Conservation (phyloP, 2,797 vertebrate species). For the Anableps anableps region DNA sequence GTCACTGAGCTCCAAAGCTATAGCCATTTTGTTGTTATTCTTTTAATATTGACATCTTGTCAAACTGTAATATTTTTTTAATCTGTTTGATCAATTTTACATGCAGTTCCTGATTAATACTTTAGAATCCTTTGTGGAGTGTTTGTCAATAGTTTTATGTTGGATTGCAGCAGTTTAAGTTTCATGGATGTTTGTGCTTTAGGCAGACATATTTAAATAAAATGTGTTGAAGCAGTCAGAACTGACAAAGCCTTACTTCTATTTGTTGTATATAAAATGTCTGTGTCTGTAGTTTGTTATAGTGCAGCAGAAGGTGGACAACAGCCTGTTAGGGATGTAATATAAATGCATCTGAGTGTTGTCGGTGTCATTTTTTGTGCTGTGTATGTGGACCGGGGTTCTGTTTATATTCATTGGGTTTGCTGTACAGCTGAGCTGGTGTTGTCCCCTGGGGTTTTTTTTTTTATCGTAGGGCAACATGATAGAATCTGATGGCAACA, state of each 20-base stretch:
- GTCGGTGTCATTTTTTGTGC: slow-evolving; percentile 13
- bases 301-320: not conserved
- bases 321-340: not conserved
- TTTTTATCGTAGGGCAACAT: slow-evolving; percentile 31
- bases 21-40: not conserved
- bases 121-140: not conserved
- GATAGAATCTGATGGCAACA: slow-evolving; percentile 34
- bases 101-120: not conserved
- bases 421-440: slow-evolving; percentile 35
- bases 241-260: not conserved
- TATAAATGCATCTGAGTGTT: slow-evolving; percentile 16
- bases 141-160: slow-evolving; percentile 2
- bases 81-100: not conserved
- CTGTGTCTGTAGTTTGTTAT: not conserved
- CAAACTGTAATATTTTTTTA: not conserved
- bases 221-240: slow-evolving; percentile 1
- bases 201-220: slow-evolving; percentile 11
- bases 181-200: not conserved
- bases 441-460: slow-evolving; percentile 44
- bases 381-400: not conserved
- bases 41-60: slow-evolving; percentile 1
- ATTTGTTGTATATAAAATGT: slow-evolving; percentile 1
- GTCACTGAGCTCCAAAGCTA: not conserved
- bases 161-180: slow-evolving; percentile 1
- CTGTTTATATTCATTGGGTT: slow-evolving; percentile 18